Conservation (phyloP, 2,113 vertebrate genomes). For the Theropithecus gelada region DNA sequence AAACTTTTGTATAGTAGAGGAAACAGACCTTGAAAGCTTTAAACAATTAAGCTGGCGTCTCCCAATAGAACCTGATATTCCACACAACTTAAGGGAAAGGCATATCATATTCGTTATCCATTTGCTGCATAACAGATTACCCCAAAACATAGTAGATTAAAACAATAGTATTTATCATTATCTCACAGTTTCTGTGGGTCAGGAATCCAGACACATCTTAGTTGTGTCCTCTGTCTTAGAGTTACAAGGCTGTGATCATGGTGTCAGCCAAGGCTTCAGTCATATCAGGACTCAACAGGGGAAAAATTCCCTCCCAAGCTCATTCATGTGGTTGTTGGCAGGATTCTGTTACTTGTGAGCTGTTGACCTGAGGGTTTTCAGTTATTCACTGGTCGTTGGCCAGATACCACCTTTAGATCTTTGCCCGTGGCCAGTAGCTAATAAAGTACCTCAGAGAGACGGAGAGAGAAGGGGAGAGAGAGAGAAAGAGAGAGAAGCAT, state of each 20-base stretch:
- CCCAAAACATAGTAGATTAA: not conserved
- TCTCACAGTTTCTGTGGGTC: not conserved
- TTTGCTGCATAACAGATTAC: not conserved
- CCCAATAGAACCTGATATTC: not conserved
- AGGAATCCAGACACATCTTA: not conserved
- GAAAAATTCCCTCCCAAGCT: not conserved
- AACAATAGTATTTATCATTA: not conserved
- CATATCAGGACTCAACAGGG: not conserved
- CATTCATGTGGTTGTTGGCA: not conserved
- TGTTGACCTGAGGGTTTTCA: not conserved
- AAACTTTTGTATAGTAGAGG: not conserved
- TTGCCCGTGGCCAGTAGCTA: not conserved
- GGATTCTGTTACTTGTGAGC: not conserved
- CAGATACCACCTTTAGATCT: not conserved
- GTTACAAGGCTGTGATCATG: not conserved
- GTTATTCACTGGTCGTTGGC: not conserved
- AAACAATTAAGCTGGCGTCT: not conserved
- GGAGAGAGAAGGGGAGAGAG: not conserved
- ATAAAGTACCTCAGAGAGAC: not conserved
- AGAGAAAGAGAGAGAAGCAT: not conserved
- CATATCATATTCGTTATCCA: not conserved
- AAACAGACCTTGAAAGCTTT: conserved; percentile 13
- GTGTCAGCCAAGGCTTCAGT: not conserved
- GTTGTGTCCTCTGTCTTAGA: not conserved
- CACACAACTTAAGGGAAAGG: not conserved